Conservation (phyloP, 2,888 invertebrate species). For the Diloba caeruleocephala region DNA sequence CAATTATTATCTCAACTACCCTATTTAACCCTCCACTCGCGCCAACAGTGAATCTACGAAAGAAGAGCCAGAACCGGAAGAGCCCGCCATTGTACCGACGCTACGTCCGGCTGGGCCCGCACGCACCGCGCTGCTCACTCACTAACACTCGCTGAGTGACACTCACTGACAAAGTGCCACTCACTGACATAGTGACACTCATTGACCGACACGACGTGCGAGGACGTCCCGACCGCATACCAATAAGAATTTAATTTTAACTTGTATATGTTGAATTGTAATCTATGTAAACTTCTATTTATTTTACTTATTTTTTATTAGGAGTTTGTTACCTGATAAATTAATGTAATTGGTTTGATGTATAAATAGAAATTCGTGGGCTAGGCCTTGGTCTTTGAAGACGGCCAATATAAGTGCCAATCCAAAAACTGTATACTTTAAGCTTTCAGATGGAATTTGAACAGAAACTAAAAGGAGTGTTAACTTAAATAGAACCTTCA, state of each 20-base stretch:
- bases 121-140: slow-evolving; percentile 70
- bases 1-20: too few relatives aligned
- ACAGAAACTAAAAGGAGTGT: too few relatives aligned
- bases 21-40: slow-evolving; percentile 4
- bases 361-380: neutral
- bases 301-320: slow-evolving; percentile 46
- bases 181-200: slow-evolving; percentile 6
- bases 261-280: slow-evolving; percentile 35
- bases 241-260: slow-evolving; percentile 23
- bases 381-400: neutral
- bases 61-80: slow-evolving; percentile 69
- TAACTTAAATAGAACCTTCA: slow-evolving; percentile 17
- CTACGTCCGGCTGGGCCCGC: slow-evolving; percentile 76
- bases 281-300: slow-evolving; percentile 53
- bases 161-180: neutral
- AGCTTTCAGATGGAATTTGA: neutral
- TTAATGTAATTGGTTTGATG: slow-evolving; percentile 29
- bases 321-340: slow-evolving; percentile 57
- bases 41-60: slow-evolving; percentile 71
- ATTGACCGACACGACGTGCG: neutral
- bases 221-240: neutral
- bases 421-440: slow-evolving; percentile 25
- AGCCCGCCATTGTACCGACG: slow-evolving; percentile 80
- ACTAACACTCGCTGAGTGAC: slow-evolving; percentile 49
- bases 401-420: slow-evolving; percentile 38